phyloP scores from a whole-genome alignment of 2,888 invertebrate species.

The Orgyia antiqua region DNA sequence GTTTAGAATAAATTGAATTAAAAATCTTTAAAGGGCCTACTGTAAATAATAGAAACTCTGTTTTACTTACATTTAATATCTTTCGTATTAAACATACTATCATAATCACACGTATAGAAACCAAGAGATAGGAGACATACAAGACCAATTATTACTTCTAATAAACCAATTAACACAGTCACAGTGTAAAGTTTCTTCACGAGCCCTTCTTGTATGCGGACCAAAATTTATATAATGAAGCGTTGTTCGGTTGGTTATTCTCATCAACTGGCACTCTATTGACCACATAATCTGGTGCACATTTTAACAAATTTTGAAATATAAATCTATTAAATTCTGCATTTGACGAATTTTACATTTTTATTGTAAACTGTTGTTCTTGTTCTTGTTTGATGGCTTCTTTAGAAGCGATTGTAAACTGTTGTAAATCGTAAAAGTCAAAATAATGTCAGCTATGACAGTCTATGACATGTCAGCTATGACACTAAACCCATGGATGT shows the following conservation, averaged over 20 bases:
- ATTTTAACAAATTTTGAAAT: constrained; percentile 15
- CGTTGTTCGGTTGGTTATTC: not conserved
- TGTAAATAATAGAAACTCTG: too few relatives aligned
- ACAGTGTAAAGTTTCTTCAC: constrained; percentile 12
- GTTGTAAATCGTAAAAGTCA: too few relatives aligned
- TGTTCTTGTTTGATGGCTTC: too few relatives aligned
- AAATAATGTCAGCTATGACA: too few relatives aligned
- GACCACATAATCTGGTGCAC: constrained; percentile 6
- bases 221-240: not conserved
- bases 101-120: constrained; percentile 10
- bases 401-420: too few relatives aligned
- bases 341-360: constrained; percentile 14
- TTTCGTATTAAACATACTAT: constrained; percentile 18
- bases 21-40: too few relatives aligned
- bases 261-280: not conserved
- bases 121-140: constrained; percentile 4
- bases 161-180: constrained; percentile 10
- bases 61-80: constrained; percentile 14
- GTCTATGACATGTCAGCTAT: too few relatives aligned
- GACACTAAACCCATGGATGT: too few relatives aligned
- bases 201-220: constrained; percentile 4
- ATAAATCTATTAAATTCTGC: constrained; percentile 16
- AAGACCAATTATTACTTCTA: constrained; percentile 14
- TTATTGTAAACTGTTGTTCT: not conserved
- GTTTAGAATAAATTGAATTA: too few relatives aligned